Conservation (phyloP, 2,888 invertebrate genomes). For the Calameuta pallipes region DNA sequence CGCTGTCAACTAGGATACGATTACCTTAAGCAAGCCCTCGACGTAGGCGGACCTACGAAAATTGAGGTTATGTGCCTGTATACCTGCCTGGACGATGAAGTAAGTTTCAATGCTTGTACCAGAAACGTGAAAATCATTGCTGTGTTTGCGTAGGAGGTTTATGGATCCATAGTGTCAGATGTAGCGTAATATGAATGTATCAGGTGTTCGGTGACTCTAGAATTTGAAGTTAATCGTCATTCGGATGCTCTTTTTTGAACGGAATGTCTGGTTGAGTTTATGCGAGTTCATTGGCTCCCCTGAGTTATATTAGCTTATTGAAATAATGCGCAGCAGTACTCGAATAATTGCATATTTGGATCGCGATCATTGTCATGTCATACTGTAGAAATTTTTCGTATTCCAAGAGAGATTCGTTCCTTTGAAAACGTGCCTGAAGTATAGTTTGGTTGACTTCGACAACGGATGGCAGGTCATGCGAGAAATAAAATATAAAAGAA, state of each 20-base stretch:
- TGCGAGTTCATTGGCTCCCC: neutral
- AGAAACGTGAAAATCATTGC: neutral
- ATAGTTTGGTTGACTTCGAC: neutral
- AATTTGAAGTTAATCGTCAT: neutral
- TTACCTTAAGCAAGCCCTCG: constrained; percentile 13
- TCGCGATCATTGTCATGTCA: neutral
- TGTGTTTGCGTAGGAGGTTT: neutral
- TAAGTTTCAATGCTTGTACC: constrained; percentile 28
- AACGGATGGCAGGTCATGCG: constrained; percentile 1
- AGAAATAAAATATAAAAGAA: neutral
- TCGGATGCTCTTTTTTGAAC: neutral
- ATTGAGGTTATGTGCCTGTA: constrained; percentile 23
- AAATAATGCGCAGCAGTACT: neutral
- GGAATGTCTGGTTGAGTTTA: neutral
- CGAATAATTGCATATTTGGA: neutral
- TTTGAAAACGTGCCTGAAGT: neutral
- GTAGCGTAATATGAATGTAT: neutral
- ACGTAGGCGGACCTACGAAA: constrained; percentile 23
- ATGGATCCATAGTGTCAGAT: neutral
- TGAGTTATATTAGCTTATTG: neutral
- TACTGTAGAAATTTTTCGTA: neutral
- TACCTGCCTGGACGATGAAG: constrained; percentile 31
- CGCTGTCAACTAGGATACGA: neutral
- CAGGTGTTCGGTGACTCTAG: too few species aligned
- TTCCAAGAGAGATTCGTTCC: neutral